Conservation (phyloP, 2,888 invertebrate genomes). For the Hypsopygia costalis region DNA sequence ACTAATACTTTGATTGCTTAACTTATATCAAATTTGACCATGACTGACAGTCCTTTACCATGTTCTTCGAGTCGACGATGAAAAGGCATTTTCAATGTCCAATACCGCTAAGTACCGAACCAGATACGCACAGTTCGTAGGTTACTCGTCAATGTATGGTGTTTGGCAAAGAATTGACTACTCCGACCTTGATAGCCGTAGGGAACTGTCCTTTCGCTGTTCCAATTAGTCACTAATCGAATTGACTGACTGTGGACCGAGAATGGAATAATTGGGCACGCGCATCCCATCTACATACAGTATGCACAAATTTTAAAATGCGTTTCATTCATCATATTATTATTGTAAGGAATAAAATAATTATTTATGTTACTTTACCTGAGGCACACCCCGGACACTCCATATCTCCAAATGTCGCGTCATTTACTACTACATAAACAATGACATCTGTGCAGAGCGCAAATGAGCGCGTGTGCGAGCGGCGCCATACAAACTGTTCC, state of each 20-base stretch:
- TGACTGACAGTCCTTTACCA: slow-evolving; percentile 21
- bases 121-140: background rate
- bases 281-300: slow-evolving; percentile 51
- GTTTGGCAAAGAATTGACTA: background rate
- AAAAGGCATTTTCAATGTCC: background rate
- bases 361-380: no score
- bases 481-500: no score
- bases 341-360: no score
- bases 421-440: no score
- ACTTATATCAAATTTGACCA: slow-evolving; percentile 27
- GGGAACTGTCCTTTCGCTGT: slow-evolving; percentile 53
- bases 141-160: slow-evolving; percentile 9
- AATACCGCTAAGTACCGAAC: slow-evolving; percentile 1
- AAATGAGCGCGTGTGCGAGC: no score
- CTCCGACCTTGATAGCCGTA: slow-evolving; percentile 44
- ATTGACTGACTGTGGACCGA: slow-evolving; percentile 63
- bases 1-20: slow-evolving; percentile 20
- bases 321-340: no score
- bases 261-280: slow-evolving; percentile 71
- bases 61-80: slow-evolving; percentile 3
- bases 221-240: slow-evolving; percentile 73
- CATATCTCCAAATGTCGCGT: no score
- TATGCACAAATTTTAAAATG: no score
- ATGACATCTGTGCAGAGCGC: no score
- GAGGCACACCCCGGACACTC: no score